Base-by-base conservation (phyloP, 1,140 invertebrate genomes). In the Rhagoletis zephyria region DNA sequence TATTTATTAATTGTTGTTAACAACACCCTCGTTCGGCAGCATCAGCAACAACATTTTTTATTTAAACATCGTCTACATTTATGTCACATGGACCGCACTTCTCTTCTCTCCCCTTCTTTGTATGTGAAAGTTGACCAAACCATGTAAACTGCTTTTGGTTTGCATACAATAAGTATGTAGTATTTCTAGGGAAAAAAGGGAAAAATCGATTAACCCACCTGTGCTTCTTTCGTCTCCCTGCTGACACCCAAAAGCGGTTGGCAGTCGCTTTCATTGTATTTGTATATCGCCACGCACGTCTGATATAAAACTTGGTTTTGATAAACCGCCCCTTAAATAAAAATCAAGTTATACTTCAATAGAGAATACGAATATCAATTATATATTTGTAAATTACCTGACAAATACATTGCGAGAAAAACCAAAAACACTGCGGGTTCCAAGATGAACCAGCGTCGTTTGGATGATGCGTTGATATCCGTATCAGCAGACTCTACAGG, bases 241-340 rank as follows among this genome's bases (percentile, higher is more conserved):
- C 91, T 89, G 19, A 91, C 90, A 87, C 91, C 91, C 63, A 90
- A 67, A 77, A 92, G 85, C 45, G 91, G 91, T 30, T 91, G 88
- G 61, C 91, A 92, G 64, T 91, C 88, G 5, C 90, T 89, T 45
- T 89, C 91, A 86, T 91, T 92, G 16, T 87, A 91, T 81, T 92
- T 87, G 86, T 89, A 89, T 45, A 92, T 87, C 63, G 89, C 90
- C 14, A 91, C 89, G 88, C 91, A 92, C 65, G 91, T 92, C 85
- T 92, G 89, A 85, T 92, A 92, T 30, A 92, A 88, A 48, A 92
- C 89, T 30, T 92, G 91, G 89, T 91, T 92, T 74, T 91, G 91
- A 87, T 90, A 89, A 85, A 92, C 91, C 89, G 91, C 91, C 89
- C 89, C 90, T 92, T 89, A 42, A 60, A 56, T 65, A 10, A 30